Evolutionary conservation across 2,797 vertebrate species (phyloP).

Genomic region (Lagocephalus sceleratus): DNA sequence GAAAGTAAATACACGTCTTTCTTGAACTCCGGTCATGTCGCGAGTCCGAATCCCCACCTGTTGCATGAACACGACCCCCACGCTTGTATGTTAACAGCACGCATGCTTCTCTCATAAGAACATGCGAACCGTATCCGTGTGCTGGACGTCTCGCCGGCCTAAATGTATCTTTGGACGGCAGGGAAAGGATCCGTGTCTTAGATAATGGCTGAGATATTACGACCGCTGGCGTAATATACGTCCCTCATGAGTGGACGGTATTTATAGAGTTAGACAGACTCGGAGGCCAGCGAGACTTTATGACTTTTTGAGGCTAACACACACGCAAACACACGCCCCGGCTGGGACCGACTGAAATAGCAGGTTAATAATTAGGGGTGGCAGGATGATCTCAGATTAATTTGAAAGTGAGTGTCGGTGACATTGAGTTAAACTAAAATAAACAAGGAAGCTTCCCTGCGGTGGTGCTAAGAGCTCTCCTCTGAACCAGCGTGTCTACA

Average conservation of each 20-base stretch:
- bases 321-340: constrained; percentile 14
- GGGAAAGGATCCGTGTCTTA: constrained; percentile 37
- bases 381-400: constrained; percentile 27
- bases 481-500: too few species aligned
- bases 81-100: constrained; percentile 18
- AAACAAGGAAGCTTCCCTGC: not conserved
- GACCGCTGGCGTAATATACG: constrained; percentile 53
- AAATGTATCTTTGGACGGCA: constrained; percentile 39
- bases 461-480: too few species aligned
- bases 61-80: constrained; percentile 37
- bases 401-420: constrained; percentile 34
- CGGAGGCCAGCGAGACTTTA: constrained; percentile 47
- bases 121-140: not conserved
- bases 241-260: constrained; percentile 53
- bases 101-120: constrained; percentile 21
- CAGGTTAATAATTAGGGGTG: constrained; percentile 57
- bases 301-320: constrained; percentile 34
- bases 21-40: constrained; percentile 22
- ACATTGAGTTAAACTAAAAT: constrained; percentile 11
- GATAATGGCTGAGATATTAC: constrained; percentile 54
- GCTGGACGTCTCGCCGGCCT: constrained; percentile 15
- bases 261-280: constrained; percentile 59
- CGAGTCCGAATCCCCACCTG: constrained; percentile 45
- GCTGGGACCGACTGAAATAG: constrained; percentile 49
- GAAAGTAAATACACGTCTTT: constrained; percentile 49